Conservation (phyloP, 2,797 vertebrate species). For the Epinephelus malabaricus region DNA sequence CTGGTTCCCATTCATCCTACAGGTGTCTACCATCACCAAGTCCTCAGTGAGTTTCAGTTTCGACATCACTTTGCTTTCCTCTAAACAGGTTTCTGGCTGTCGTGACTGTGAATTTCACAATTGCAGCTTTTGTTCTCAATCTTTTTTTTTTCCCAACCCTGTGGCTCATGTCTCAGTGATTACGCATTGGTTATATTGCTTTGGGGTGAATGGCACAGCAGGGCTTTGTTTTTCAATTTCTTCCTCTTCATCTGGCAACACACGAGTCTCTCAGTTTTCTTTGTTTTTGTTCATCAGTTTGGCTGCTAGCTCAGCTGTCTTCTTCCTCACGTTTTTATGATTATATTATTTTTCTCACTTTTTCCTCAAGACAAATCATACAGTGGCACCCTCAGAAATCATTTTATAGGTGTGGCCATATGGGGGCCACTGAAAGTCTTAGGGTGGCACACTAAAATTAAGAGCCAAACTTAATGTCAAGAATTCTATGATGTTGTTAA, state of each 20-base stretch:
- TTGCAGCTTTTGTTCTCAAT: conserved; percentile 46
- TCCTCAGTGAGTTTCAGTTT: conserved; percentile 26
- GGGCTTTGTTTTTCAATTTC: conserved; percentile 50
- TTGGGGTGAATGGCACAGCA: conserved; percentile 45
- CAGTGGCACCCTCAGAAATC: no score
- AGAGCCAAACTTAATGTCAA: no score
- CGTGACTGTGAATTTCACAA: conserved; percentile 47
- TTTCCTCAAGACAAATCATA: no score
- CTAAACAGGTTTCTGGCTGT: conserved; percentile 36
- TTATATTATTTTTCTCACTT: no score
- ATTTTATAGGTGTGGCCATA: no score
- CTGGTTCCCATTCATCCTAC: conserved; percentile 44
- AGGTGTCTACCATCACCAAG: not conserved
- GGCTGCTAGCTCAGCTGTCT: not conserved
- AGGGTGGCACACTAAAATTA: no score
- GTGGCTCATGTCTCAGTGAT: conserved; percentile 47
- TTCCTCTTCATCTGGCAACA: conserved; percentile 11
- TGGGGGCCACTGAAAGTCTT: no score
- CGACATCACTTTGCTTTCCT: conserved; percentile 12
- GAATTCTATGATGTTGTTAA: no score
- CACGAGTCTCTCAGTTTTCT: not conserved
- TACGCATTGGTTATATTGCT: conserved; percentile 55
- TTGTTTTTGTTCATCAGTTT: not conserved
- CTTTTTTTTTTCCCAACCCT: conserved; percentile 19
- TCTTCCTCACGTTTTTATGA: not conserved